Evolutionary conservation across 2,797 vertebrate genomes (phyloP), one percentile per base, ranked within the genome.

Genomic region (Paramormyrops hopkinsi): DNA sequence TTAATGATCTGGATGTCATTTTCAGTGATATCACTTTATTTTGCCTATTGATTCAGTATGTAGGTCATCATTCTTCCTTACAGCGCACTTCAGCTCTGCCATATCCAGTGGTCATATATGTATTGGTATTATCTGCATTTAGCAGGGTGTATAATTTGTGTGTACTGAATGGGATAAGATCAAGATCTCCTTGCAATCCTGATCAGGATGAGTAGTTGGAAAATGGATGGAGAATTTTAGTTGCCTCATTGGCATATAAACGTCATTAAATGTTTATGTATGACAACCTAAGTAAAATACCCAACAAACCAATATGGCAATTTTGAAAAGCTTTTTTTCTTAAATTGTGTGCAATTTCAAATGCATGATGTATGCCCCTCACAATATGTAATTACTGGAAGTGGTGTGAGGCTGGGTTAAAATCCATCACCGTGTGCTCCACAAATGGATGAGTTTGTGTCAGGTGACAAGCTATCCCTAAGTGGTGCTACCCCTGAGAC

Each of bases 41-140:
- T 33, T 89, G 59, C 19, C 9, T 62, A 87, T 89, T 87, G 89
- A 89, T 89, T 87, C 73, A 11, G 56, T 53, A 56, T 51, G 44
- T 87, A 86, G 83, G 54, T 19, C 65, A 86, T 79, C 33, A 87
- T 46, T 89, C 65, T 65, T 46, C 19, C 25, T 29, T 51, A 87
- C 4, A 17, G 89, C 25, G 17, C 56, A 86, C 46, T 53, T 87
- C 19, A 89, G 69, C 84, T 65, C 14, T 48, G 3, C 56, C 33
- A 44, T 54, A 48, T 48, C 3, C 56, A 73, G 2, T 69, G 48
- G 54, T 73, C 3, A 53, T 7, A 33, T 33, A 76, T 53, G 25
- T 65, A 33, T 86, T 89, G 50, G 56, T 53, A 22, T 89, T 86
- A 44, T 59, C 33, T 62, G 25, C 12, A 54, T 51, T 65, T 65